phyloP scores from a whole-genome alignment of 1,140 invertebrate genomes.

The Drosophila kepulauana region DNA sequence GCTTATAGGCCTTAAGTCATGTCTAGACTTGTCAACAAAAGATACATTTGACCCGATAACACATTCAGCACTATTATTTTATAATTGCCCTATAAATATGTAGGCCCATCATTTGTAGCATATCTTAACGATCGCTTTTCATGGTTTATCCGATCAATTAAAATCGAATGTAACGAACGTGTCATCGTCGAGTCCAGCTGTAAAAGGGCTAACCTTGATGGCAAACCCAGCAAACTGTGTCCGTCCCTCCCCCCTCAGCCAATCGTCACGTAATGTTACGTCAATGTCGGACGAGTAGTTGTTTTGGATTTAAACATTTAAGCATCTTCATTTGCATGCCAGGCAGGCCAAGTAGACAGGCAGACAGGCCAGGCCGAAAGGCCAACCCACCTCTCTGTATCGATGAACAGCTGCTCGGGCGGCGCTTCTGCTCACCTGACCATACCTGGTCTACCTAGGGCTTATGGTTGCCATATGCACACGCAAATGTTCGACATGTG shows the following conservation, averaged over 20 bases:
- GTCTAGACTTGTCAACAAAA: not conserved
- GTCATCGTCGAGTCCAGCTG: constrained; percentile 12
- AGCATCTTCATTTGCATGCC: constrained; percentile 74
- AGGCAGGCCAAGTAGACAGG: constrained; percentile 15
- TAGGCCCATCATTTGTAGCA: constrained; percentile 15
- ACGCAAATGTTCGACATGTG: constrained; percentile 1
- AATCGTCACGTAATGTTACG: constrained; percentile 71
- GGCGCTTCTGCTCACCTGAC: constrained; percentile 13
- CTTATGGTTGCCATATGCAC: constrained; percentile 24
- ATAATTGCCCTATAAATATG: constrained; percentile 10
- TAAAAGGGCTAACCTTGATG: constrained; percentile 69
- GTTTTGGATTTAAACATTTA: constrained; percentile 23
- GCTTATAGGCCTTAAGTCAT: not conserved
- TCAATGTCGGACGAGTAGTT: constrained; percentile 57
- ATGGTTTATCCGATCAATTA: constrained; percentile 44
- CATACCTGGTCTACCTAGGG: constrained; percentile 4
- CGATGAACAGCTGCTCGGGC: constrained; percentile 1
- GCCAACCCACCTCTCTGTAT: constrained; percentile 26
- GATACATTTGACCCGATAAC: constrained; percentile 7
- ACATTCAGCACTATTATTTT: not conserved
- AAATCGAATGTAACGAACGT: constrained; percentile 28
- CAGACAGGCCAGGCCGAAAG: constrained; percentile 19
- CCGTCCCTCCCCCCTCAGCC: not conserved
- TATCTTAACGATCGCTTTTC: constrained; percentile 20
- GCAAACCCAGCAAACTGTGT: constrained; percentile 27